Evolutionary conservation across 2,113 vertebrate species (phyloP).

Genomic region (Nanorana parkeri): DNA sequence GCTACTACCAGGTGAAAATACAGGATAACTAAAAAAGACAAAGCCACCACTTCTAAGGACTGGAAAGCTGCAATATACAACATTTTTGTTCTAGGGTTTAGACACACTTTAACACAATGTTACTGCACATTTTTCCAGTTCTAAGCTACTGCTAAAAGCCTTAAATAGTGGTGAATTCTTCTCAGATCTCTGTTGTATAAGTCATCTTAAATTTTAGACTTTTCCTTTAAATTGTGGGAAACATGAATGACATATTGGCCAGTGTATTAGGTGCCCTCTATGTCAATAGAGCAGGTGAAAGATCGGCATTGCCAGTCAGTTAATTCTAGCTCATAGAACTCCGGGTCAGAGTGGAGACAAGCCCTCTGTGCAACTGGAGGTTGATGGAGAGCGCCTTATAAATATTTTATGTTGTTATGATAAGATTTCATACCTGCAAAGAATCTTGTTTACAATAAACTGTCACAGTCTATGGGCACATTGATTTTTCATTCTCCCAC

Average conservation of each 20-base stretch:
- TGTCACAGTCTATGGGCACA: conserved; percentile 49
- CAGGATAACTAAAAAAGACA: no score
- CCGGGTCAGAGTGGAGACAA: background rate
- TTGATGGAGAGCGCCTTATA: conserved; percentile 20
- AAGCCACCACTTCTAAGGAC: no score
- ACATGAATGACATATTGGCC: background rate
- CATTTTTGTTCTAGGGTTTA: no score
- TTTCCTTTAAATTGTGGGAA: background rate
- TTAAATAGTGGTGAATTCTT: no score
- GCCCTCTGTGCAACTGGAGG: background rate
- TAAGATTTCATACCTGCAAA: conserved; percentile 40
- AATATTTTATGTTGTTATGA: conserved; percentile 53
- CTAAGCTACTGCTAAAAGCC: no score
- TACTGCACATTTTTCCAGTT: no score
- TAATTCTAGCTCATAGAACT: conserved; percentile 5
- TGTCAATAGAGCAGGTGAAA: background rate
- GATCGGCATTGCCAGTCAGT: background rate
- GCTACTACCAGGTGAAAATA: no score
- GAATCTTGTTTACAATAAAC: conserved; percentile 46
- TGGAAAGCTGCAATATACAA: no score
- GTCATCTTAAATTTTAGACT: no score
- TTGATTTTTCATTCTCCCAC: conserved; percentile 50
- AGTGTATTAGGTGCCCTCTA: background rate
- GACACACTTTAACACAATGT: no score
- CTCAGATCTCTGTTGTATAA: no score